phyloP scores from a whole-genome alignment of 2,888 invertebrate species.

The Chalcosyrphus nemorum region DNA sequence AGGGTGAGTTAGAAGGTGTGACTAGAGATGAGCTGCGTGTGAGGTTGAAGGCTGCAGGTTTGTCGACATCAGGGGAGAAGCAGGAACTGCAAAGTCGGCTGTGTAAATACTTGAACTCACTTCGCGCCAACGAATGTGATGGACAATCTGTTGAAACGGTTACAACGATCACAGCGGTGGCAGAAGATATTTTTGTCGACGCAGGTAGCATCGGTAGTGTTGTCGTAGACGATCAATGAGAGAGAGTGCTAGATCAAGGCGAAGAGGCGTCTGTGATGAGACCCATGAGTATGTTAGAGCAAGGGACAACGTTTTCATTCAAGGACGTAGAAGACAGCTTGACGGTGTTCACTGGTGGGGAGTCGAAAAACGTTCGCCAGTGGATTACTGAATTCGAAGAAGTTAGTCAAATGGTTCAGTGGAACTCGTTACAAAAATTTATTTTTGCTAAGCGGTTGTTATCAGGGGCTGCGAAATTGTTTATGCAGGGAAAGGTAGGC shows the following conservation, averaged over 20 bases:
- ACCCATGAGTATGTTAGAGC: not conserved
- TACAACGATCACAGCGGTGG: not conserved
- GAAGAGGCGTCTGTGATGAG: too few relatives aligned
- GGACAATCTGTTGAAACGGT: not conserved
- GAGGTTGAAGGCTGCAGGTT: not conserved
- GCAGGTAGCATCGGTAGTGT: not conserved
- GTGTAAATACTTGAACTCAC: not conserved
- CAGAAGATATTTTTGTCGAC: too few relatives aligned
- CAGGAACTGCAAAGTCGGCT: not conserved
- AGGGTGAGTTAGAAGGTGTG: not conserved
- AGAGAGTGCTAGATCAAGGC: not conserved
- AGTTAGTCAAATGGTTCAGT: not conserved
- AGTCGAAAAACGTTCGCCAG: not conserved
- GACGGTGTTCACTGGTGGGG: not conserved
- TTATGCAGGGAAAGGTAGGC: not conserved
- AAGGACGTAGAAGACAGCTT: too few relatives aligned
- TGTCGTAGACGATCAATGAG: not conserved
- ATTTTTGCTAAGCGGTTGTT: not conserved
- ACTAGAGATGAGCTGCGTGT: not conserved
- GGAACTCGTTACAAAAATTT: not conserved
- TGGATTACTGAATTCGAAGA: not conserved
- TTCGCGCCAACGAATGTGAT: conserved; percentile 12
- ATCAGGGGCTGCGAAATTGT: not conserved
- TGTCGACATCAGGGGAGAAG: not conserved
- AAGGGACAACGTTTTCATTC: too few relatives aligned